Evolutionary conservation across 2,113 vertebrate genomes (phyloP).

Genomic region (Engraulis encrasicolus): DNA sequence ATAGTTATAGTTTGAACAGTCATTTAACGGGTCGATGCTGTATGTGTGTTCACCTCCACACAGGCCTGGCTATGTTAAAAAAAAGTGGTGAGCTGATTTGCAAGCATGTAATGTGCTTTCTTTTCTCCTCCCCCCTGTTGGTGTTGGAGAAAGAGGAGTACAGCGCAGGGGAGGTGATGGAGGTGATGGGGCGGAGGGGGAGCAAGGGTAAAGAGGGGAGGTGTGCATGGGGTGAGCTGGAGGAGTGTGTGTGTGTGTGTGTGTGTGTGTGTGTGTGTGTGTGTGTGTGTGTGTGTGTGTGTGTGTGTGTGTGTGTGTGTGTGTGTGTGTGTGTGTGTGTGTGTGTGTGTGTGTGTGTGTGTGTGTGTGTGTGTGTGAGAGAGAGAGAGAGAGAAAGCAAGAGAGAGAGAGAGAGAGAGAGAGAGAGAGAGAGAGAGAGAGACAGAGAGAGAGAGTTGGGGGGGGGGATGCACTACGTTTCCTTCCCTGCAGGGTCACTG

Average conservation of each 20-base stretch:
- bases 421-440: no score
- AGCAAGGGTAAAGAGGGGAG: slow-evolving; percentile 63
- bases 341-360: no score
- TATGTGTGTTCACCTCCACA: background rate
- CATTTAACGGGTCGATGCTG: no score
- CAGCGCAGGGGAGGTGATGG: slow-evolving; percentile 55
- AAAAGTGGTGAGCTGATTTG: slow-evolving; percentile 88
- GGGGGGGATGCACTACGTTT: slow-evolving; percentile 80
- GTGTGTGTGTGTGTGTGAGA: no score
- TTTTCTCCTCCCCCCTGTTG: slow-evolving; percentile 66
- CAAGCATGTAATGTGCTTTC: slow-evolving; percentile 96
- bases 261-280: no score
- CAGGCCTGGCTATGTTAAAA: slow-evolving; percentile 65
- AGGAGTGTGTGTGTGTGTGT: slow-evolving; percentile 52
- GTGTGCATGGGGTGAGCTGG: slow-evolving; percentile 11
- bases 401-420: no score
- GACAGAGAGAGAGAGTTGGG: slow-evolving; percentile 72
- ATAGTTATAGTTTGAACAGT: no score
- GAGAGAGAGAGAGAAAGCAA: no score
- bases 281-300: no score
- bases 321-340: no score
- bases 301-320: no score
- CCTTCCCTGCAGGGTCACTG: slow-evolving; percentile 82
- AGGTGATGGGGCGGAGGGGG: slow-evolving; percentile 73
- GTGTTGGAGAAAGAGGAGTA: slow-evolving; percentile 67